Percentiles rank a stretch among this genome's conserved stretches.
Evolutionary conservation across 2,888 invertebrate genomes (phyloP).

Genomic region (Bombylius discolor): DNA sequence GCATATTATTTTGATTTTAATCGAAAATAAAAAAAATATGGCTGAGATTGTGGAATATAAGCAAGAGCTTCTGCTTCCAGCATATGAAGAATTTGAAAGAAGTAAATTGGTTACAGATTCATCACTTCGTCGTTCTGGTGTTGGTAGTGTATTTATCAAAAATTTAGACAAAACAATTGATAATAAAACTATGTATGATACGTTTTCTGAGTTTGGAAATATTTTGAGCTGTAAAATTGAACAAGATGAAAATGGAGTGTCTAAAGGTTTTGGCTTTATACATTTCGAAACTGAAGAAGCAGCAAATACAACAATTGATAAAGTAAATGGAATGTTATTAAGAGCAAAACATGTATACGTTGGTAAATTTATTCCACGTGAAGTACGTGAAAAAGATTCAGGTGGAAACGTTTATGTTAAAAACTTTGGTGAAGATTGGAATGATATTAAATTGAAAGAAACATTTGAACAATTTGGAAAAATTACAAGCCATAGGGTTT

Average conservation of each 20-base stretch:
- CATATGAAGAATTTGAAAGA: no score
- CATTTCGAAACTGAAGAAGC: conserved; percentile 99
- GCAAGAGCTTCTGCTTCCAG: no score
- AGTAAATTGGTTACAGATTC: no score
- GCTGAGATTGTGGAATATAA: no score
- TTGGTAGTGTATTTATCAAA: conserved; percentile 99
- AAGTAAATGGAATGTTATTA: conserved; percentile 95
- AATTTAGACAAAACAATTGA: conserved; percentile 97
- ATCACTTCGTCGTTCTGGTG: conserved; percentile 93
- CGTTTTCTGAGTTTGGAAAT: conserved; percentile 97
- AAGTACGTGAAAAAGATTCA: no score
- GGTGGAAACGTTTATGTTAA: no score
- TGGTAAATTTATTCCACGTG: conserved; percentile 94
- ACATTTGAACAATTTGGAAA: no score
- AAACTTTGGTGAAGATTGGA: no score
- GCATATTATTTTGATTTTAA: no score
- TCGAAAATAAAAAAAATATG: no score
- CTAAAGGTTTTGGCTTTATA: conserved; percentile 96
- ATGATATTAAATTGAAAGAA: no score
- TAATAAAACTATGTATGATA: conserved; percentile 99
- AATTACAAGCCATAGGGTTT: conserved; percentile 78
- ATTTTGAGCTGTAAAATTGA: conserved; percentile 98
- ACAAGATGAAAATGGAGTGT: conserved; percentile 86
- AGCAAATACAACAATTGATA: conserved; percentile 93
- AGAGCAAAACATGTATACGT: conserved; percentile 98